Conservation (phyloP, 2,797 vertebrate genomes). For the Salmo trutta region DNA sequence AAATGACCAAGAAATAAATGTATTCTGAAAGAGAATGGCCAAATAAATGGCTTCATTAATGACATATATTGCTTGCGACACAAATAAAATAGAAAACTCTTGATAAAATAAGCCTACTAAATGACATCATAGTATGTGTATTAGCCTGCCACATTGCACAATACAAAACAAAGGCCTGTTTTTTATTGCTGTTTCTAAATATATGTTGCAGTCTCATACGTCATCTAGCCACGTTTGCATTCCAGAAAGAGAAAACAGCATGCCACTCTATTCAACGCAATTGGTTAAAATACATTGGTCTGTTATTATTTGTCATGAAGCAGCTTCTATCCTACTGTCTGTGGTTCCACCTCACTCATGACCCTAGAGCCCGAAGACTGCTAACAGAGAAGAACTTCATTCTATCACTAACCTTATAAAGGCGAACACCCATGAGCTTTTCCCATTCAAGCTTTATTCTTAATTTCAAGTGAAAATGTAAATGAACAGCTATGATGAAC, state of each 20-base stretch:
- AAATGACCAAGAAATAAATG: not conserved
- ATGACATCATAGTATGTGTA: not conserved
- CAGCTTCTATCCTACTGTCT: conserved; percentile 22
- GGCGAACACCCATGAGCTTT: not conserved
- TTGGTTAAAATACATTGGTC: conserved; percentile 27
- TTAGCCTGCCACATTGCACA: not conserved
- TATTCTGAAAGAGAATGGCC: not conserved
- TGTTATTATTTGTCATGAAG: conserved; percentile 37
- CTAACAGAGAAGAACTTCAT: not conserved
- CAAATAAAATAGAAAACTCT: not conserved
- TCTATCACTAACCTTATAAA: not conserved
- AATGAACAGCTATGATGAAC: not conserved
- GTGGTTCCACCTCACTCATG: conserved; percentile 16
- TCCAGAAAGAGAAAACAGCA: conserved; percentile 23
- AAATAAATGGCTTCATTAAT: not conserved
- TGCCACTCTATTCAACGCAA: conserved; percentile 20
- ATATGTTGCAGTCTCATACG: conserved; percentile 1
- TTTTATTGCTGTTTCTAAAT: conserved; percentile 8
- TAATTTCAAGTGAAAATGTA: not conserved
- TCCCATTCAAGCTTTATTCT: conserved; percentile 3
- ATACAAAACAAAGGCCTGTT: not conserved
- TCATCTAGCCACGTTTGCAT: conserved; percentile 34
- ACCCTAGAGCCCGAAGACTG: not conserved
- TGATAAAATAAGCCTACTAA: not conserved
- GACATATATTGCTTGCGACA: too few species aligned